phyloP scores from a whole-genome alignment of 2,797 vertebrate species.

The Sebastes variabilis region DNA sequence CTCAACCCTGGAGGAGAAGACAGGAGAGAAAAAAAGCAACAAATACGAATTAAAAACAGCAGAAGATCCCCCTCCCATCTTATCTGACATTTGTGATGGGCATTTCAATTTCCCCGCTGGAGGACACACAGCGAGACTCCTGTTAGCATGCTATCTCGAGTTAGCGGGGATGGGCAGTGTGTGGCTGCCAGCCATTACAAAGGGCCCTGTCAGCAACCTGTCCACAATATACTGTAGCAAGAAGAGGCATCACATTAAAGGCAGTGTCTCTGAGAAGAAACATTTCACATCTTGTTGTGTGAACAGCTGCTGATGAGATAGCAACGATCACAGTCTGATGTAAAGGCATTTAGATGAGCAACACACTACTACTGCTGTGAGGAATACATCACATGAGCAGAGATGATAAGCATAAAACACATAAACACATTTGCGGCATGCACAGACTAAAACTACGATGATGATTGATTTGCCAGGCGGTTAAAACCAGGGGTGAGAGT shows the following conservation, averaged over 20 bases:
- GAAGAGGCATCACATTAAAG: conserved; percentile 24
- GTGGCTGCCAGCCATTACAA: conserved; percentile 41
- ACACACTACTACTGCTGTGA: conserved; percentile 8
- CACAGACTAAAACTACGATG: neutral
- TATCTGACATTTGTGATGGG: conserved; percentile 40
- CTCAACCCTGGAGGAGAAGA: conserved; percentile 86
- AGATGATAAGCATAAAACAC: neutral
- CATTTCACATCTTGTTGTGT: neutral
- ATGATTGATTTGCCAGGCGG: conserved; percentile 12
- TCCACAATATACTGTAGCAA: conserved; percentile 8
- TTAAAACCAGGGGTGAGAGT: neutral
- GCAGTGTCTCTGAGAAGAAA: neutral
- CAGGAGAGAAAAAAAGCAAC: neutral
- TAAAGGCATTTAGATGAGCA: conserved; percentile 1
- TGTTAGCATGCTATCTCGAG: conserved; percentile 31
- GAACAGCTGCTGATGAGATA: conserved; percentile 42
- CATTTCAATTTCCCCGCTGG: conserved; percentile 42
- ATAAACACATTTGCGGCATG: neutral
- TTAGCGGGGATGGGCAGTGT: conserved; percentile 19
- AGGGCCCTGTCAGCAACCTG: conserved; percentile 46
- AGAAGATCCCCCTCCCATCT: neutral
- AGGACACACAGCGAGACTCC: conserved; percentile 7
- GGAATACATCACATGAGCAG: neutral
- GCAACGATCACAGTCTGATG: neutral
- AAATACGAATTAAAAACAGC: conserved; percentile 12